A percentile compares a stretch with the other conserved stretches of the same genome.
These are phyloP conservation scores for Peromyscus attwateri DNA, from an alignment of 2,797 vertebrate species.

Conservation along the genomic window DNA sequence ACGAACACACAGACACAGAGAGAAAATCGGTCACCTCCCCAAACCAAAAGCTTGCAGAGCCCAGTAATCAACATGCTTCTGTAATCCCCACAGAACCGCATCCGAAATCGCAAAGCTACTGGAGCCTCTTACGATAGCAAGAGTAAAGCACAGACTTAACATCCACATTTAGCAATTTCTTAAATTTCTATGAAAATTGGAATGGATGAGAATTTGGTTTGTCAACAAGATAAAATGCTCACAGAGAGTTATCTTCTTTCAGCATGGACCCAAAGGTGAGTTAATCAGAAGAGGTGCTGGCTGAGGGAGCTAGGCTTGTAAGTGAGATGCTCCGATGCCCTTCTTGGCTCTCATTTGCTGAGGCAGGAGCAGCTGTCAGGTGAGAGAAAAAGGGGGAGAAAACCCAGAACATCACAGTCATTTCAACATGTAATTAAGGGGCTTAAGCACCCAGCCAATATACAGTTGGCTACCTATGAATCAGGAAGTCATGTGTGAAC, in stretches of 20 bases:
- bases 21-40: background rate
- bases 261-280: background rate
- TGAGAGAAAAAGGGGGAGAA: background rate
- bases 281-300: conserved; percentile 57
- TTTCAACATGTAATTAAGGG: background rate
- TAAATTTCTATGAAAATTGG: conserved; percentile 45
- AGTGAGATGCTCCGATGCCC: conserved; percentile 1
- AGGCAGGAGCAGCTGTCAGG: conserved; percentile 9
- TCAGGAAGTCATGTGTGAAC: background rate
- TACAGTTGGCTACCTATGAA: background rate
- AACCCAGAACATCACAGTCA: conserved; percentile 35
- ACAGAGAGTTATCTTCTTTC: conserved; percentile 7
- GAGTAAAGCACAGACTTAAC: background rate
- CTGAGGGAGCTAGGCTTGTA: conserved; percentile 57
- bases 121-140: accelerated
- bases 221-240: conserved; percentile 63
- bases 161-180: background rate
- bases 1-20: background rate
- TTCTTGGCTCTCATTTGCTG: conserved; percentile 54
- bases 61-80: background rate
- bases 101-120: background rate
- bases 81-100: background rate
- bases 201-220: conserved; percentile 51
- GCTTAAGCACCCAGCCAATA: background rate
- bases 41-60: conserved; percentile 5